Conservation (phyloP, 2,797 vertebrate species). For the Naso thynnoides region DNA sequence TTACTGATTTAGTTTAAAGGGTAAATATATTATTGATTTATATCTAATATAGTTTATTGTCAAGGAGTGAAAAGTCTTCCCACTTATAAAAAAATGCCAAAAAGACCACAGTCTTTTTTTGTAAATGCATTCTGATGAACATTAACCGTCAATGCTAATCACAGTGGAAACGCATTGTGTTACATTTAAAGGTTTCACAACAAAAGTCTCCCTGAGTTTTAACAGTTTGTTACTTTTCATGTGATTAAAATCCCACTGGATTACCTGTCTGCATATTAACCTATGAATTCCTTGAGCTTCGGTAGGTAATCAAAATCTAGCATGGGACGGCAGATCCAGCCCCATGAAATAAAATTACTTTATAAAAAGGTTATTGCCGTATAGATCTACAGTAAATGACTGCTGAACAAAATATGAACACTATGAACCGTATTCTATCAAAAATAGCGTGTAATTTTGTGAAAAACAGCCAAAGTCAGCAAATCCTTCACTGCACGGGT, state of each 20-base stretch:
- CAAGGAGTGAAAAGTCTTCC: too few relatives aligned
- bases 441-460: neutral
- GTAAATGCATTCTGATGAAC: too few relatives aligned
- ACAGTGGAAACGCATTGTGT: too few relatives aligned
- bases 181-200: neutral
- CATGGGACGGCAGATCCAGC: neutral
- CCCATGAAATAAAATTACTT: neutral
- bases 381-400: neutral
- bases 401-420: neutral
- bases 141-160: too few relatives aligned
- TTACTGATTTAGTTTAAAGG: too few relatives aligned
- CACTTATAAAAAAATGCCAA: too few relatives aligned
- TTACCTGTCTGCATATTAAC: neutral
- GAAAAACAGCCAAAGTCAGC: neutral
- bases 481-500: conserved; percentile 4
- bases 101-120: too few relatives aligned
- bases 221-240: neutral
- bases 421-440: neutral
- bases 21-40: too few relatives aligned
- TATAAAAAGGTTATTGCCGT: neutral
- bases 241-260: neutral
- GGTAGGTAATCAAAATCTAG: neutral
- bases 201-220: neutral
- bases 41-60: too few relatives aligned
- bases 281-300: neutral